These are phyloP conservation scores for Stenurella melanura DNA, from an alignment of 2,888 invertebrate species.

Conservation along the genomic window DNA sequence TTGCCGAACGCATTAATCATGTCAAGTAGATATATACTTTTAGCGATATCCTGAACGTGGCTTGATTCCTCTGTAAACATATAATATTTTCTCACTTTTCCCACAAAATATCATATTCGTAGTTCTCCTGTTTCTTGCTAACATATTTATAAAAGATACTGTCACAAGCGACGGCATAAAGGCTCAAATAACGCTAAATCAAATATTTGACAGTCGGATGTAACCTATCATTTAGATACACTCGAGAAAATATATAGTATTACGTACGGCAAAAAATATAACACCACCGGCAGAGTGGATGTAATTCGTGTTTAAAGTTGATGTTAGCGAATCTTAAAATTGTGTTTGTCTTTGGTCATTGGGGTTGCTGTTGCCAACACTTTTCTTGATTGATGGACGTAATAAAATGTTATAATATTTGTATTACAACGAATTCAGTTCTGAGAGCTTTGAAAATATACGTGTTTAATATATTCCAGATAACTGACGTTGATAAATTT, in stretches of 20 bases:
- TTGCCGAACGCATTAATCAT: not conserved
- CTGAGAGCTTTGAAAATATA: too few species aligned
- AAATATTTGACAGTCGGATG: constrained; percentile 29
- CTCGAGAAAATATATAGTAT: constrained; percentile 11
- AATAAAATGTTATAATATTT: too few species aligned
- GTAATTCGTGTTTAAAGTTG: not conserved
- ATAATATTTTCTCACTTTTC: constrained; percentile 10
- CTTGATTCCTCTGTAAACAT: constrained; percentile 16
- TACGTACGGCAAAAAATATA: constrained; percentile 1
- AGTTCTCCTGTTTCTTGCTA: constrained; percentile 18
- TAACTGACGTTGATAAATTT: too few species aligned
- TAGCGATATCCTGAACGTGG: not conserved
- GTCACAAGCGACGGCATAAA: constrained; percentile 19
- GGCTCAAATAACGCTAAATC: constrained; percentile 26
- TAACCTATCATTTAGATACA: constrained; percentile 30
- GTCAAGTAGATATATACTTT: constrained; percentile 6
- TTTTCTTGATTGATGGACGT: not conserved
- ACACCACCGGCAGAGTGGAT: not conserved
- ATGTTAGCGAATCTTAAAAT: not conserved
- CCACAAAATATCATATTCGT: constrained; percentile 10
- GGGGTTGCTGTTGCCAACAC: not conserved
- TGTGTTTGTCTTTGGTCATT: not conserved
- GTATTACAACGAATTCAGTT: too few species aligned
- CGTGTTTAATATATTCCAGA: too few species aligned
- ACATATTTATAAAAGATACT: constrained; percentile 11